Conservation (phyloP, 2,888 invertebrate species). For the Epirrhoe tristata region DNA sequence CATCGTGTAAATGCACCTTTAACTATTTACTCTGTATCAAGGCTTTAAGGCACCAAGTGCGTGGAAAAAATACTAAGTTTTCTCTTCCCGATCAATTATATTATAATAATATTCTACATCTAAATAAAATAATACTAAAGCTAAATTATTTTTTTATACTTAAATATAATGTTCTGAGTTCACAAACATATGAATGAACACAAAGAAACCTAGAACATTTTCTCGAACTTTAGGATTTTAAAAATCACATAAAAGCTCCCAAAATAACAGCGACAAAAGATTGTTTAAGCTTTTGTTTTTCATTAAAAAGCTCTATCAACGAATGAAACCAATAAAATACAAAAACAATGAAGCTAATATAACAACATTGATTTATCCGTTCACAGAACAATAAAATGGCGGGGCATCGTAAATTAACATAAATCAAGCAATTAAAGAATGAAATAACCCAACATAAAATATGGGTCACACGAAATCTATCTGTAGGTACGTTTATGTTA, state of each 20-base stretch:
- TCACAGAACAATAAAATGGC: slow-evolving; percentile 24
- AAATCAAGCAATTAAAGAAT: slow-evolving; percentile 41
- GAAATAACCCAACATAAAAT: slow-evolving; percentile 34
- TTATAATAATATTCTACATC: too few species aligned
- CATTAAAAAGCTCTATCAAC: slow-evolving; percentile 27
- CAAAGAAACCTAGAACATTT: too few species aligned
- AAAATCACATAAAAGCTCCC: slow-evolving; percentile 4
- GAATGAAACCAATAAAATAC: slow-evolving; percentile 12
- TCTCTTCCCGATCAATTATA: too few species aligned
- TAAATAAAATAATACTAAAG: too few species aligned
- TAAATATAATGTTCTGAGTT: too few species aligned
- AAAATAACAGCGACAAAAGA: not conserved
- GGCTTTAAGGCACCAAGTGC: too few species aligned
- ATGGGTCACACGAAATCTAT: slow-evolving; percentile 44
- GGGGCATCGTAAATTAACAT: slow-evolving; percentile 34
- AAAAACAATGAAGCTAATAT: slow-evolving; percentile 22
- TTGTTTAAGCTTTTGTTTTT: slow-evolving; percentile 18
- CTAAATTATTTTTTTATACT: too few species aligned
- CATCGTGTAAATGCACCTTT: too few species aligned
- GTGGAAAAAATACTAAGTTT: too few species aligned
- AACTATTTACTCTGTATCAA: too few species aligned
- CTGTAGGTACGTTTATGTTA: slow-evolving; percentile 33
- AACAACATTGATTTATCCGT: slow-evolving; percentile 20
- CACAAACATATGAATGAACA: too few species aligned
- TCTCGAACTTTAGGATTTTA: too few species aligned